Percentiles rank a stretch among this genome's conserved stretches.
Conservation (phyloP, 2,797 vertebrate species). For the Gobionotothen gibberifrons region DNA sequence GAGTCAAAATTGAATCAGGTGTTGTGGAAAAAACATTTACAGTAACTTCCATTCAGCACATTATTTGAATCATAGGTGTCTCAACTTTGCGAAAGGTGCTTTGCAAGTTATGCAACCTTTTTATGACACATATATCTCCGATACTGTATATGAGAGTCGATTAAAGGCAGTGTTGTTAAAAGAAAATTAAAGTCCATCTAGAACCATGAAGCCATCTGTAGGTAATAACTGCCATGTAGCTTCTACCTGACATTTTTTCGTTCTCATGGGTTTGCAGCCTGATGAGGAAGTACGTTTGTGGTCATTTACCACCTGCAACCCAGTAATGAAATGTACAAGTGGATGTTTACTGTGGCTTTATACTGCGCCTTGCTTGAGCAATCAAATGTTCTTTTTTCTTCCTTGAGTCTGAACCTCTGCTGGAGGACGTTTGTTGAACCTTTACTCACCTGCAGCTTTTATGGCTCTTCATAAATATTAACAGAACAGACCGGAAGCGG, state of each 20-base stretch:
- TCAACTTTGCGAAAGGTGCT: background rate
- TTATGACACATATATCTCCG: slow-evolving; percentile 4
- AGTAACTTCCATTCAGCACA: slow-evolving; percentile 1
- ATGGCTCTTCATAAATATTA: slow-evolving; percentile 41
- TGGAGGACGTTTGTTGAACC: slow-evolving; percentile 40
- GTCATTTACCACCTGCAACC: slow-evolving; percentile 62
- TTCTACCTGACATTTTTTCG: slow-evolving; percentile 28
- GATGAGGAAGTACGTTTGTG: slow-evolving; percentile 67
- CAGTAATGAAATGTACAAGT: slow-evolving; percentile 54
- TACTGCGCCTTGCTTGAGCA: slow-evolving; percentile 42
- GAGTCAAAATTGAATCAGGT: slow-evolving; percentile 52
- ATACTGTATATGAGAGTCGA: background rate
- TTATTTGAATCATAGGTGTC: slow-evolving; percentile 10
- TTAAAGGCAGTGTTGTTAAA: background rate
- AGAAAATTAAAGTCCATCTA: background rate
- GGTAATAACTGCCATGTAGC: slow-evolving; percentile 9
- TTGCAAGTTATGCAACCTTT: slow-evolving; percentile 35
- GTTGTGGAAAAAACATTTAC: slow-evolving; percentile 6
- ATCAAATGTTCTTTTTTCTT: slow-evolving; percentile 29
- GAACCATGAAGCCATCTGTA: slow-evolving; percentile 4
- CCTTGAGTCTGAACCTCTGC: slow-evolving; percentile 23
- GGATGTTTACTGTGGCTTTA: slow-evolving; percentile 56
- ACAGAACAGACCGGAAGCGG: slow-evolving; percentile 22
- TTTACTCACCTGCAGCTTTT: slow-evolving; percentile 48
- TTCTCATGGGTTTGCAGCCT: slow-evolving; percentile 24